Evolutionary conservation across 92 coral and sea anemone genomes (phyloP), one percentile per base, ranked within the genome.

Genomic region (Pocillopora grandis): DNA sequence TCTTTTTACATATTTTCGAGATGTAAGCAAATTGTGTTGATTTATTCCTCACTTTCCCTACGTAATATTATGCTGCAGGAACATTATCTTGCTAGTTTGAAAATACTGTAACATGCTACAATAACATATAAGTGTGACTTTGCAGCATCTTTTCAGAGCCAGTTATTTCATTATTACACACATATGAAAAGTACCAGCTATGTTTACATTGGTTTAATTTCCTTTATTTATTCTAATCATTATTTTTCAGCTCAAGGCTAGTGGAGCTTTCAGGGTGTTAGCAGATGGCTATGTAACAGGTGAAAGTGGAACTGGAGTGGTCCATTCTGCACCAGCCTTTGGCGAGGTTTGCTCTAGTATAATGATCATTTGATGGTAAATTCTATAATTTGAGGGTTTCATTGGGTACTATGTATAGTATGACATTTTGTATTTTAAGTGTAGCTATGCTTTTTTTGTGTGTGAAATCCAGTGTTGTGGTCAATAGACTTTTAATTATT

Each of bases 301-400:
- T 17, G 99, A 97, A 67, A 97, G 99, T 84, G 99, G 99, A 12
- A 94, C 98, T 18, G 98, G 98, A 58, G 98, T 96, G 5, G 98
- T 96, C 7, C 98, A 96, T 85, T 96, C 98, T 58, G 98, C 98
- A 1, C 98, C 98, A 33, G 98, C 98, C 76, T 96, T 96, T 92
- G 98, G 98, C 84, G 98, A 96, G 92, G 98, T 96, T 58, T 79
- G 94, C 71, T n/a, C 48, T 60, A 20, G 2, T 42, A 42, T 42
- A 3, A 42, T 42, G 52, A 42, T 42, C 52, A 42, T 42, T 42
- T 42, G 4, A 42, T 42, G 52, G 52, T 42, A 42, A 42, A 42
- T 42, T 42, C 52, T 42, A 42, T 7, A 42, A 7, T 42, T 3
- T 42, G 8, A 42, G 5, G 3, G 5, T 42, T 7, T 42, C 52